These are phyloP conservation scores for Brienomyrus longianalis DNA, from an alignment of 2,113 vertebrate genomes.

Conservation along the genomic window DNA sequence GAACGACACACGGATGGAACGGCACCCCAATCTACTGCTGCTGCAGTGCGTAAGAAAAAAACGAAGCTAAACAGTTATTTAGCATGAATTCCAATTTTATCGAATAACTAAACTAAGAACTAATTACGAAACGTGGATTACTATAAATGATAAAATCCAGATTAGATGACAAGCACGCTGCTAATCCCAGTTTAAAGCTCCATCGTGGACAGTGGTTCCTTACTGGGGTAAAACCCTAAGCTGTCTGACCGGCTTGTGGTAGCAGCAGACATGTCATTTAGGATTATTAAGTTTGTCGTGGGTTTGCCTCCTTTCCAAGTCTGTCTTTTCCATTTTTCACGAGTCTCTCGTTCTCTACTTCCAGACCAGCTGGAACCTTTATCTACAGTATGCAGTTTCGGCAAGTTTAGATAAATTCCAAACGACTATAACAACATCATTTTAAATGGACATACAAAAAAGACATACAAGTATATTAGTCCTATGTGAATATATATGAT, in stretches of 20 bases:
- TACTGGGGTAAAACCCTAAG: constrained; percentile 4
- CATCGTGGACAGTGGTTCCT: not conserved
- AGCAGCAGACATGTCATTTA: not conserved
- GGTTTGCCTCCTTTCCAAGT: not conserved
- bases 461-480: not conserved
- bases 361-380: not conserved
- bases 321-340: not conserved
- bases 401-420: not conserved
- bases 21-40: not conserved
- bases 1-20: not conserved
- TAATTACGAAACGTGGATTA: constrained; percentile 2
- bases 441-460: not conserved
- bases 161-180: not conserved
- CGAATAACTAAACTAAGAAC: not conserved
- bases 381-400: not conserved
- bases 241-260: not conserved
- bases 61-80: not conserved
- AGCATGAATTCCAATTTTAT: not conserved
- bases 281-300: not conserved
- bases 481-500: not conserved
- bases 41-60: not conserved
- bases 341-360: not conserved
- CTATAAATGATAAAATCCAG: not conserved
- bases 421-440: not conserved
- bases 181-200: not conserved